Evolutionary conservation across 2,797 vertebrate species (phyloP).

Genomic region (Myotis pilosus): DNA sequence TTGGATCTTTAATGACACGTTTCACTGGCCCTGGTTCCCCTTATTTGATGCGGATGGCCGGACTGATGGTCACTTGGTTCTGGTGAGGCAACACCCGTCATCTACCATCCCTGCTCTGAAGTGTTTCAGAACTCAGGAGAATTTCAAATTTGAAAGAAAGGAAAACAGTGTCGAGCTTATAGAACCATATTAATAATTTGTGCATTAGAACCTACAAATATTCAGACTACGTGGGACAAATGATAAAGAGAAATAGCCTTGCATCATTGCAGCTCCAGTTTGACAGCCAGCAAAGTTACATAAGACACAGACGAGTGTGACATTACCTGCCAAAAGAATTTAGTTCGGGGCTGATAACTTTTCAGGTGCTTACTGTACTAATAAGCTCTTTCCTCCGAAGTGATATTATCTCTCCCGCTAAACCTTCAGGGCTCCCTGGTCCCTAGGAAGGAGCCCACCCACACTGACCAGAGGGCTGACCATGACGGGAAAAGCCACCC

Average conservation of each 20-base stretch:
- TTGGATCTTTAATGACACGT: neutral
- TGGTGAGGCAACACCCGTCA: neutral
- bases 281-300: neutral
- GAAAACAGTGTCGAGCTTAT: neutral
- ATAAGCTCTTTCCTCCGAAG: neutral
- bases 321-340: fast-evolving
- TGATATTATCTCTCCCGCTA: neutral
- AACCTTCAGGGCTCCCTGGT: no score
- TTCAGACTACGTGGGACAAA: neutral
- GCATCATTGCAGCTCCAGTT: neutral
- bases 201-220: neutral
- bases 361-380: neutral
- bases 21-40: neutral
- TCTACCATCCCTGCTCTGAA: neutral
- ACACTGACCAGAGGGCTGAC: neutral
- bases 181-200: neutral
- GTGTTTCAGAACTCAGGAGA: neutral
- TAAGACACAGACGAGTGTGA: neutral
- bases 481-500: neutral
- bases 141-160: neutral
- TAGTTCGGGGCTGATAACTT: neutral
- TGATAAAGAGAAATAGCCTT: neutral
- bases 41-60: fast-evolving
- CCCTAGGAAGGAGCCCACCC: neutral
- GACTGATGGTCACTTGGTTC: neutral